phyloP scores from a whole-genome alignment of 2,113 vertebrate species.

The Myodes glareolus region DNA sequence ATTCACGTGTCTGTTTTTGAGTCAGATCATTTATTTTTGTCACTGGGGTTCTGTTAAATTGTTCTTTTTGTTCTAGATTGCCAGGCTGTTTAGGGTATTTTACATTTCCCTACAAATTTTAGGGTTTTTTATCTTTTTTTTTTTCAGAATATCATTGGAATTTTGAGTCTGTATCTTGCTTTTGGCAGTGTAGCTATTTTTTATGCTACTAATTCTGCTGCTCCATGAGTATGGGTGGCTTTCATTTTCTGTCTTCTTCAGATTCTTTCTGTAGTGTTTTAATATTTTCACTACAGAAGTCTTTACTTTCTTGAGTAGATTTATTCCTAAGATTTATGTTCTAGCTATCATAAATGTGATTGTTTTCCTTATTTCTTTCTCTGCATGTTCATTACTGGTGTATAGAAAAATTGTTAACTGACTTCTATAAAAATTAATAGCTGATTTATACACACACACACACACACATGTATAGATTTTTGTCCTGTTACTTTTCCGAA shows the following conservation, averaged over 20 bases:
- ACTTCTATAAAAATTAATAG: neutral
- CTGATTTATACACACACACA: too few relatives aligned
- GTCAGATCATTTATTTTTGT: neutral
- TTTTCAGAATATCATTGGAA: neutral
- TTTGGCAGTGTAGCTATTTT: neutral
- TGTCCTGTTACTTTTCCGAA: neutral
- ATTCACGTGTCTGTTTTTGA: neutral
- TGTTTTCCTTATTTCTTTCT: neutral
- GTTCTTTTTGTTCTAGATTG: neutral
- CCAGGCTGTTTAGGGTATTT: neutral
- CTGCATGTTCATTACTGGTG: neutral
- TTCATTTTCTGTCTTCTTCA: neutral
- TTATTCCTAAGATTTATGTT: neutral
- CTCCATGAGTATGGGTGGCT: neutral
- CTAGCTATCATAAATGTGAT: neutral
- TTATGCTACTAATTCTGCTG: neutral
- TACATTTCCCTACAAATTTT: neutral
- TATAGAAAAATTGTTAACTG: neutral
- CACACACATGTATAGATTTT: neutral
- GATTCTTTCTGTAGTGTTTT: neutral
- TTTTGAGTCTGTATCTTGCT: neutral
- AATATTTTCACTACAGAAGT: neutral
- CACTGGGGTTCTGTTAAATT: neutral
- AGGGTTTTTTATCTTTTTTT: neutral
- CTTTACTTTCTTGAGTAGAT: neutral